Base-by-base conservation (phyloP, 2,888 invertebrate genomes). In the Leucoptera coffeella region DNA sequence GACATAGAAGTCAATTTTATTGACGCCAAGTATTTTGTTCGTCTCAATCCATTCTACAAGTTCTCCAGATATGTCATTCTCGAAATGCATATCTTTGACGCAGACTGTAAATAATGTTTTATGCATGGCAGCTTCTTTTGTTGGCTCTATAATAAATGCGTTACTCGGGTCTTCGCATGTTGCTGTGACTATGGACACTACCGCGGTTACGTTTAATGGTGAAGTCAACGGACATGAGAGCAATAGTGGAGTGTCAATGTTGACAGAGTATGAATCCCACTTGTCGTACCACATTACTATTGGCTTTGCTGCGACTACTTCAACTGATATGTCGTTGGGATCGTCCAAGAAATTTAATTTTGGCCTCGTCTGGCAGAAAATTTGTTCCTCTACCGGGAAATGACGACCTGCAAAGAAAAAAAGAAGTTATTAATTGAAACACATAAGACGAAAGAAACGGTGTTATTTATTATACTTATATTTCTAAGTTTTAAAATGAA, bases 41-140 rank as follows among this genome's bases (percentile, higher is more conserved):
- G 77, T 64, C 52, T 83, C 82, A 30, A 86, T 67, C 82, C 86
- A 86, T 43, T 84, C 82, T 3, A 83, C 53, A 25, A 86, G 45
- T 28, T 61, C 67, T 14, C 54, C 55, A 4, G 81, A 77, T 25
- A 81, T 72, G 38, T 84, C 80, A 34, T 67, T 64, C 25, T 64
- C 44, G 38, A 82, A 85, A 38, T 77, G 73, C 50, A 85, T 52
- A 28, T 84, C 83, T 51, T 85, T 85, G 2, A 85, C 80, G 42
- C 85, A 85, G 22, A 85, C 57, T 8, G 78, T 80, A 36, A 83
- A 79, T 20, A 60, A 58, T 36, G 61, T 45, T 34, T 45, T 47
- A 28, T 41, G 42, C 28, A 40, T 39, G 5, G 38, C 22, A 6
- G 23, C 35, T 22, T 35, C 29, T 28, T 33, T 33, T 15, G 30